Evolutionary conservation across 2,797 vertebrate genomes (phyloP), one percentile per base, ranked within the genome.

Genomic region (Spinus pinus): DNA sequence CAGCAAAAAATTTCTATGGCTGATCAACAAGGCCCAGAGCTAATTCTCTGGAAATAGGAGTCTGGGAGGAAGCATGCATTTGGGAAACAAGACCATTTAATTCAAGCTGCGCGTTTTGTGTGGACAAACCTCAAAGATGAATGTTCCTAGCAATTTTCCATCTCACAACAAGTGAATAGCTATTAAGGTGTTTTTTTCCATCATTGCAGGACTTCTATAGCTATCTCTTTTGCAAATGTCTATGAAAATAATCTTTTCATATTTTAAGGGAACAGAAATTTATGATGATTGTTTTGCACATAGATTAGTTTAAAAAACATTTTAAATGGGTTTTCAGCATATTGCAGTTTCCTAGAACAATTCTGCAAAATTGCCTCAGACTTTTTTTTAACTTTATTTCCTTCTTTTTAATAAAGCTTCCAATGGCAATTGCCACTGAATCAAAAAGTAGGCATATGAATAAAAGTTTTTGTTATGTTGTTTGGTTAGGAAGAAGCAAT

Each of bases 281-380:
- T 91, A 56, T 69, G 25, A 88, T 75, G 49, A 81, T 39, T 56
- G 22, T 58, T 94, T 95, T 94, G 41, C 51, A 96, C 33, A 94
- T 17, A 82, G 66, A 91, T 86, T 81, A 93, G 19, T 91, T 90
- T 46, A 71, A 94, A 92, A 95, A 31, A 73, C n/a, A 91, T 93
- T 93, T 88, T 92, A 64, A 79, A 81, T 57, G 50, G 27, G 31
- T 61, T 75, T 86, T 30, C 23, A 79, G 51, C n/a, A 21, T 56
- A 67, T 42, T 91, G 93, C 67, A 39, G 53, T 88, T 87, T 93
- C 77, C 35, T 41, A 51, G 65, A 84, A 78, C 22, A 77, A 85
- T 94, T 88, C n/a, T 74, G 12, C 27, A 91, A 94, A 85, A 93
- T 58, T 84, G 42, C 37, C 14, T 94, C 12, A 14, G 50, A 78